phyloP scores from a whole-genome alignment of 2,113 vertebrate genomes.

The Lagopus muta region DNA sequence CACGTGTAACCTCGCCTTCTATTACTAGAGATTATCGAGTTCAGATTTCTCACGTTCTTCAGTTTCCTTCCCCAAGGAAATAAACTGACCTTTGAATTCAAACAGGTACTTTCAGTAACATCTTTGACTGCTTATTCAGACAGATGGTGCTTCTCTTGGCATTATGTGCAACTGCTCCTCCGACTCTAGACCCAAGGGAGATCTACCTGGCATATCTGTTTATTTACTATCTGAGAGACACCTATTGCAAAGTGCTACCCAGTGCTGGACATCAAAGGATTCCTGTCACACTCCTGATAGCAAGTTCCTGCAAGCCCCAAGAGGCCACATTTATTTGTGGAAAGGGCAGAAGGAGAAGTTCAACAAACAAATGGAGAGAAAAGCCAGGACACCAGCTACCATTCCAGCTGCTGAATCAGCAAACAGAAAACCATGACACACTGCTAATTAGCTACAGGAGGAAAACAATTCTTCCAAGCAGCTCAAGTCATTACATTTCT shows the following conservation, averaged over 20 bases:
- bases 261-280: neutral
- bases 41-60: neutral
- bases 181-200: neutral
- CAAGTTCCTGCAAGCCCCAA: neutral
- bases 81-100: neutral
- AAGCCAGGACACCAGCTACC: neutral
- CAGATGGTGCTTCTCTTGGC: neutral
- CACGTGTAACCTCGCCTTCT: neutral
- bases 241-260: neutral
- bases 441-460: constrained; percentile 38
- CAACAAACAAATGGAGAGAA: neutral
- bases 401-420: neutral
- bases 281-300: neutral
- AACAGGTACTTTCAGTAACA: neutral
- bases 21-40: neutral
- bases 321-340: neutral
- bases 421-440: neutral
- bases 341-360: neutral
- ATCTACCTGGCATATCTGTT: neutral
- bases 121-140: neutral
- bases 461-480: constrained; percentile 32
- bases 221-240: neutral
- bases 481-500: constrained; percentile 23
- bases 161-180: neutral
- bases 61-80: neutral